Evolutionary conservation across 1,140 invertebrate genomes (phyloP).

Genomic region (Eufriesea mexicana): DNA sequence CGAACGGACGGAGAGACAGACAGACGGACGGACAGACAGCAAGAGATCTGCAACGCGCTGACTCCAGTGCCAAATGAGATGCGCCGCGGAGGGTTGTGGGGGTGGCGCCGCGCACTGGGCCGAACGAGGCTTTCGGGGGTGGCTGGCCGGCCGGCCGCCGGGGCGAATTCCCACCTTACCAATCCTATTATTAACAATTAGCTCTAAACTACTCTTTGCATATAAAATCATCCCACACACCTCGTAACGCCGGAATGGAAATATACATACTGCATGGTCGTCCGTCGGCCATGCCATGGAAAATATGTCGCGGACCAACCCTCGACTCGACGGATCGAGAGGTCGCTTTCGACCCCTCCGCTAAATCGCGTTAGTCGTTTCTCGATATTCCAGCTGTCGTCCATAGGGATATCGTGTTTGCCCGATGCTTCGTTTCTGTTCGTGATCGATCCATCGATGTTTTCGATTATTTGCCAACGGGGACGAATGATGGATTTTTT

Average conservation of each 20-base stretch:
- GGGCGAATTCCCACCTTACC: constrained; percentile 82
- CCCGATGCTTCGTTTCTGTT: no score
- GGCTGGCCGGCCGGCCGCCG: constrained; percentile 45
- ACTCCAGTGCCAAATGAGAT: constrained; percentile 76
- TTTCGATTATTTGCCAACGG: no score
- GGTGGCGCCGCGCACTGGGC: constrained; percentile 50
- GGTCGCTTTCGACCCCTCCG: not conserved
- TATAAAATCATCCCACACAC: constrained; percentile 80
- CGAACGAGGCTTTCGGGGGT: constrained; percentile 35
- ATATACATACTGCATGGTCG: constrained; percentile 82
- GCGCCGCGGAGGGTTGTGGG: constrained; percentile 55
- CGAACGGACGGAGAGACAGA: constrained; percentile 50
- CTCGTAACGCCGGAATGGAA: constrained; percentile 81
- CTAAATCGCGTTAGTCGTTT: not conserved
- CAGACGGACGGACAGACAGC: constrained; percentile 65
- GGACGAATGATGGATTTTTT: no score
- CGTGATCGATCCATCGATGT: no score
- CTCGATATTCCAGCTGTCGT: not conserved
- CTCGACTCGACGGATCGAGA: constrained; percentile 5
- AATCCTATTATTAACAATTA: constrained; percentile 83
- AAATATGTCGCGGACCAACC: constrained; percentile 62
- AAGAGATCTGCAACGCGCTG: constrained; percentile 69
- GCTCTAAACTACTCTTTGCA: constrained; percentile 83
- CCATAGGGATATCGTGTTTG: no score
- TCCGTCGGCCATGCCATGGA: constrained; percentile 70